These are phyloP conservation scores for Urocitellus parryii DNA, from an alignment of 2,113 vertebrate species.

Conservation along the genomic window DNA sequence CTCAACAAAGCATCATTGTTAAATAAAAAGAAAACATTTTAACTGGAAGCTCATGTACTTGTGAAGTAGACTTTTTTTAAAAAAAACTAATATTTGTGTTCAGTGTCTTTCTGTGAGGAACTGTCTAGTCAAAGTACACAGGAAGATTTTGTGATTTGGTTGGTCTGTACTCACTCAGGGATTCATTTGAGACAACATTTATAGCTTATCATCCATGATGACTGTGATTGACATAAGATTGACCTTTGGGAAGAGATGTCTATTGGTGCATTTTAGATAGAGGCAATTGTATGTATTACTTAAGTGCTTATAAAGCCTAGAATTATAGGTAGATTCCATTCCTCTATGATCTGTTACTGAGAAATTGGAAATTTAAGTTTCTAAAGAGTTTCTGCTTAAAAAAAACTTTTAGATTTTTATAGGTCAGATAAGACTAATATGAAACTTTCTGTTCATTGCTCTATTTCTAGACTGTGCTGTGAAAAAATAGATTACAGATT, in stretches of 20 bases:
- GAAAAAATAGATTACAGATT: not conserved
- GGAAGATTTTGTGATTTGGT: not conserved
- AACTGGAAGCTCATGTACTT: not conserved
- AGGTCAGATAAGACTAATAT: not conserved
- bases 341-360: not conserved
- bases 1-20: not conserved
- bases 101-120: not conserved
- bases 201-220: not conserved
- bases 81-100: not conserved
- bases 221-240: not conserved
- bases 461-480: not conserved
- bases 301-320: not conserved
- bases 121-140: not conserved
- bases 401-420: not conserved
- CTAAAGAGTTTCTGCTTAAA: not conserved
- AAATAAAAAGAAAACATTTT: not conserved
- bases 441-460: not conserved
- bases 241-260: not conserved
- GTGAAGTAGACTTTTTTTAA: not conserved
- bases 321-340: not conserved
- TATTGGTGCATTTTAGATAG: not conserved
- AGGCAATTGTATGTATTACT: not conserved
- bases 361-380: not conserved
- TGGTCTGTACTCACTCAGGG: not conserved
- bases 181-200: not conserved